Evolutionary conservation across 1,140 invertebrate species (phyloP).

Genomic region (Drosophila sp.): DNA sequence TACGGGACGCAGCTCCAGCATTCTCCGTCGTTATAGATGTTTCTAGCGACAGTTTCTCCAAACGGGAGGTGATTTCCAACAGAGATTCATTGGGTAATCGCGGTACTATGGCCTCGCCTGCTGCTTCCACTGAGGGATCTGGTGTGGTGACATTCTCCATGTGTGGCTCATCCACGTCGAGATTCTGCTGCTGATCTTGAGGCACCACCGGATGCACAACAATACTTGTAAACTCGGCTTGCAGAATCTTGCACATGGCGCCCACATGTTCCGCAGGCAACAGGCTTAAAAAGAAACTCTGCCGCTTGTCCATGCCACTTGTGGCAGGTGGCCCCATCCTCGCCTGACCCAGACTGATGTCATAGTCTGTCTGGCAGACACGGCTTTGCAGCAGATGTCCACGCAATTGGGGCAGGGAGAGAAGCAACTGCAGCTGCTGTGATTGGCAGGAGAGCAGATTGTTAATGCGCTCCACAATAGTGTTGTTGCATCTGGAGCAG

Average conservation of each 20-base stretch:
- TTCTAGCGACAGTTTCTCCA: conserved; percentile 39
- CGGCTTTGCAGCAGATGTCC: conserved; percentile 61
- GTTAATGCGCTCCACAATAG: conserved; percentile 65
- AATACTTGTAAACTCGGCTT: conserved; percentile 37
- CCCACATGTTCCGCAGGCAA: conserved; percentile 89
- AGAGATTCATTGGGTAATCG: background rate
- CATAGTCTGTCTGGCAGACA: conserved; percentile 64
- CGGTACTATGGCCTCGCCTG: background rate
- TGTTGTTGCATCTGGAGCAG: conserved; percentile 65
- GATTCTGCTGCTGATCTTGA: conserved; percentile 10
- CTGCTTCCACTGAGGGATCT: background rate
- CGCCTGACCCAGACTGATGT: conserved; percentile 33
- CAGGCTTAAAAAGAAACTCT: conserved; percentile 86
- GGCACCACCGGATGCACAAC: conserved; percentile 1
- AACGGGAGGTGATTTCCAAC: background rate
- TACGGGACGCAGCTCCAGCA: background rate
- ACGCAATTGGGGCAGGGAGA: conserved; percentile 54
- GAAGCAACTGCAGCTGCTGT: conserved; percentile 59
- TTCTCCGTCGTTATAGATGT: background rate
- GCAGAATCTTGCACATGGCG: conserved; percentile 87
- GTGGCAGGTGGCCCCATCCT: background rate
- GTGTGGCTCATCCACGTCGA: conserved; percentile 12
- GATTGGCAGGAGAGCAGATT: conserved; percentile 70
- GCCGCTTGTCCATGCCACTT: conserved; percentile 55
- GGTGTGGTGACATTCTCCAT: conserved; percentile 45